Evolutionary conservation across 2,113 vertebrate genomes (phyloP), one percentile per base, ranked within the genome.

Genomic region (Apistogramma diplotaenia): DNA sequence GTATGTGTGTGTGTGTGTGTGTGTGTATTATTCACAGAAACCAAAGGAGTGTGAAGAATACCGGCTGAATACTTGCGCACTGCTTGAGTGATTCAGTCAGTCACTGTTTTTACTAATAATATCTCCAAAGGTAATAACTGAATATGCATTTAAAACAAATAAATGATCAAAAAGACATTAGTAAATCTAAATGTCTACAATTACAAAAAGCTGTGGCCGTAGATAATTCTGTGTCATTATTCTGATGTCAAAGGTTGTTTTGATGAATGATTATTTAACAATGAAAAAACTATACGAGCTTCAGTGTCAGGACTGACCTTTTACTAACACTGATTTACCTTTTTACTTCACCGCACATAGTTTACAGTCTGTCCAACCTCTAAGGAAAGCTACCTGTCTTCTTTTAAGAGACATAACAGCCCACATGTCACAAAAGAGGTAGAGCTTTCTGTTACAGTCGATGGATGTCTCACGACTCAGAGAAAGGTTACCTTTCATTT

Each of bases 371-470:
- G 15, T 67, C 40, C 62, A 67, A 40, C 37, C 37, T 19, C 0
- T 65, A 43, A 18, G 46, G 15, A 49, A 49, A 49, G 46, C 46
- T 43, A 18, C 46, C 25, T 27, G 5, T 67, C 62, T 67, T 51
- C 16, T 51, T 51, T 19, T 6, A 51, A 51, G 3, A 51, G 62
- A 27, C 40, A n/a, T 53, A 53, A 51, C 49, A 51, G 3, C 49
- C 19, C 49, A 23, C 49, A 29, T 70, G 37, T 37, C 33, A 61
- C 0, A 46, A n/a, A 70, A 70, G 65, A 31, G 7, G 49, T 49
- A 49, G 25, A 37, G 6, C 1, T 0, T 70, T 13, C 43, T 31
- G 0, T 8, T 70, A 0, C 18, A n/a, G 43, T 49, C 6, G 19
- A 25, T 25, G 43, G 13, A 3, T 31, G 65, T 51, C 43, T 29